Percentiles rank a stretch among this genome's conserved stretches.
Conservation (phyloP, 2,113 vertebrate genomes). For the Eira barbara region DNA sequence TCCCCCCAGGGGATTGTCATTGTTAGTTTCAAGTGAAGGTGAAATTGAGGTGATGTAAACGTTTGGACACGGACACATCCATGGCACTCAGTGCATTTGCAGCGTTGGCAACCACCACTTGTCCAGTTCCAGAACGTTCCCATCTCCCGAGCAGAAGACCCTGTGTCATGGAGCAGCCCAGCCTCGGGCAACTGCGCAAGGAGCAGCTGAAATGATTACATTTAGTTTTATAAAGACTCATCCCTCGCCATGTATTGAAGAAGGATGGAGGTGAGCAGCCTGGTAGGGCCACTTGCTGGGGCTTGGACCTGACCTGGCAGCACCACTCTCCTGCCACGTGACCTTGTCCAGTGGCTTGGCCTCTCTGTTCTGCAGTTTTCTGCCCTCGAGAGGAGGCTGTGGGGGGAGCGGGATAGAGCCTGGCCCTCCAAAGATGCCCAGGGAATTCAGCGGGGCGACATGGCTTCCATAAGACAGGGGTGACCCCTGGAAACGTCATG, state of each 20-base stretch:
- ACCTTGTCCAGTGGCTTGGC: not conserved
- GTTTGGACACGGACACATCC: rapidly evolving
- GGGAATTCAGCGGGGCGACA: not conserved
- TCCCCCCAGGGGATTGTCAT: not conserved
- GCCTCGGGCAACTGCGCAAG: rapidly evolving
- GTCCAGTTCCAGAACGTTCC: rapidly evolving
- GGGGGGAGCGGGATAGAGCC: not conserved
- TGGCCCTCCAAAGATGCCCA: not conserved
- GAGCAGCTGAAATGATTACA: not conserved
- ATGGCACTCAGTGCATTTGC: not conserved
- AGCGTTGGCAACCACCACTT: rapidly evolving
- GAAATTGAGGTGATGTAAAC: not conserved
- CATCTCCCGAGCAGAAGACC: too few relatives aligned
- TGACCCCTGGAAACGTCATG: rapidly evolving
- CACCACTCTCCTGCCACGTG: rapidly evolving
- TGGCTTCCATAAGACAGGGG: not conserved
- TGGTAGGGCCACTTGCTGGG: rapidly evolving
- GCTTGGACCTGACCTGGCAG: not conserved
- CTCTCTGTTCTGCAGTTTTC: not conserved
- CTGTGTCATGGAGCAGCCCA: not conserved
- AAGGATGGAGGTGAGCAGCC: not conserved
- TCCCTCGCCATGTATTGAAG: not conserved
- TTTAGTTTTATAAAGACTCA: not conserved
- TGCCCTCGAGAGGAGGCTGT: not conserved
- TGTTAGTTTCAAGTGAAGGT: not conserved